Evolutionary conservation across 2,113 vertebrate genomes (phyloP), one percentile per base, ranked within the genome.

Genomic region (Paracanthobrama guichenoti): DNA sequence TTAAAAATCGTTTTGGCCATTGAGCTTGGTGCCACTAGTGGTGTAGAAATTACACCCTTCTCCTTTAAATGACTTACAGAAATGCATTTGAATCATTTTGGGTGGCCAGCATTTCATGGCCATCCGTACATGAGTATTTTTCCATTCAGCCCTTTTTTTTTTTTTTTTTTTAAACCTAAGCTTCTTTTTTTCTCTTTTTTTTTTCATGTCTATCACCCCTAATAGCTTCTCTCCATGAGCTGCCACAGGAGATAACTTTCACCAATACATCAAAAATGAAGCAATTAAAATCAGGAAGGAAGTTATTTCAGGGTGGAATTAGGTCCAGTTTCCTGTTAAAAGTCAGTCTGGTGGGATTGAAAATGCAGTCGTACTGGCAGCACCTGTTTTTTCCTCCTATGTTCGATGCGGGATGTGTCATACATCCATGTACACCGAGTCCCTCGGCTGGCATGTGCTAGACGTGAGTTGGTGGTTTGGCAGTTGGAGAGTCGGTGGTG

Each of bases 201-300:
- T 20, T n/a, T 72, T 82, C 60, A 66, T 44, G 26, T 87, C 60
- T 50, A 73, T 22, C 75, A 73, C 66, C 79, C 67, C 24, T 87
- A 87, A 87, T 84, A 84, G 84, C 81, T 72, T 86, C 46, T 48
- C 82, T 59, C 84, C 62, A 28, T 83, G 81, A 84, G 76, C 67
- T 88, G 81, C 74, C 84, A 79, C 69, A 77, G 69, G 81, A 86
- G 82, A 84, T 82, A 83, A 78, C 81, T 84, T 86, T 67, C 66
- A 83, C 83, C 85, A 67, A 74, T 86, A 87, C 85, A 86, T 87
- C 88, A 90, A 86, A 88, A 91, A 91, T 89, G 86, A 82, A 86
- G 74, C 84, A 91, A 89, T 92, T 89, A 90, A 91, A 92, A 89
- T 87, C 78, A 83, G 87, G 59, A 72, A 80, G 84, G 67, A 60